Evolutionary conservation across 2,888 invertebrate genomes (phyloP).

Genomic region (Callyntrura guangdongensis): DNA sequence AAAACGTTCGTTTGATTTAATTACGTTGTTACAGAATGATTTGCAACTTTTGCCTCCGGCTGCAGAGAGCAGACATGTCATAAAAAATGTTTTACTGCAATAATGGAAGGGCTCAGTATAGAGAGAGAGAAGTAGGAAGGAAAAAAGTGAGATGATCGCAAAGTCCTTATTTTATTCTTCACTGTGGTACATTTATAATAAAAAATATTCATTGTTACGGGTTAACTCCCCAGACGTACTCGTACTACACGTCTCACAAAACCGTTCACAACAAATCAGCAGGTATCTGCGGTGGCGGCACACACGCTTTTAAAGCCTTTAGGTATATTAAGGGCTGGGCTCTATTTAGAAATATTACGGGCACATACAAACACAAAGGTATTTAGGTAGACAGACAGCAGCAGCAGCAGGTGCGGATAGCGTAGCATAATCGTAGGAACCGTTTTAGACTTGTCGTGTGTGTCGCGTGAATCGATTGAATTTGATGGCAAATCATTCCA

Average conservation of each 20-base stretch:
- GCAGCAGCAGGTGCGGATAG: no score
- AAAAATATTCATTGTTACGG: not conserved
- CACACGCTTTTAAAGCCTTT: no score
- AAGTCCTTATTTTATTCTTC: not conserved
- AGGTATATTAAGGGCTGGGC: not conserved
- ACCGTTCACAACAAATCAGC: not conserved
- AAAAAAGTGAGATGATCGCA: slow-evolving; percentile 20
- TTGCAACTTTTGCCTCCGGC: slow-evolving; percentile 32
- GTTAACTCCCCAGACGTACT: not conserved
- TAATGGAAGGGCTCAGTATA: slow-evolving; percentile 15
- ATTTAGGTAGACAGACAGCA: not conserved
- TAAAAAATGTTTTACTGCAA: not conserved
- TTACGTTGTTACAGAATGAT: slow-evolving; percentile 30
- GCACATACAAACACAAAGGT: not conserved
- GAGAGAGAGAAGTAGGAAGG: slow-evolving; percentile 23
- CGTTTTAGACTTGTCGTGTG: not conserved
- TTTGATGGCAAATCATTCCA: slow-evolving; percentile 23
- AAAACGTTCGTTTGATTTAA: slow-evolving; percentile 11
- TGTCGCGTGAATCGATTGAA: not conserved
- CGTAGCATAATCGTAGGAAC: not conserved
- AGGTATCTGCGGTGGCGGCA: no score
- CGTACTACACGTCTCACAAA: not conserved
- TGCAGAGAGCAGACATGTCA: no score
- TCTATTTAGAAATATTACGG: not conserved
- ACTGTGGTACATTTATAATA: not conserved